Evolutionary conservation across 2,797 vertebrate species (phyloP).

Genomic region (Galago senegalensis): DNA sequence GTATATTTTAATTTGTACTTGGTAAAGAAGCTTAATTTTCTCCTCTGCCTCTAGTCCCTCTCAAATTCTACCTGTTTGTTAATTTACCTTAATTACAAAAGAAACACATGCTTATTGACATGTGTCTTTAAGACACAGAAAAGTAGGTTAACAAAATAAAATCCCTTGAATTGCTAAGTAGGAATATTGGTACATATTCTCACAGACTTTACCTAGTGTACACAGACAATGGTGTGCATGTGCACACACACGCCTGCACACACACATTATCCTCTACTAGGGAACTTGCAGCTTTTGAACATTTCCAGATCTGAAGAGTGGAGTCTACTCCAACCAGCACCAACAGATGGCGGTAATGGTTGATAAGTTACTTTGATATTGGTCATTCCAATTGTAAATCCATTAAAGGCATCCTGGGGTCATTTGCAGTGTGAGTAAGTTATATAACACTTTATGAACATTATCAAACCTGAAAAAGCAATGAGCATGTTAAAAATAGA

Average conservation of each 20-base stretch:
- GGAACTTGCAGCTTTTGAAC: background rate
- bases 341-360: slow-evolving; percentile 79
- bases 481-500: background rate
- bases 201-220: background rate
- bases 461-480: background rate
- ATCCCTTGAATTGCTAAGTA: background rate
- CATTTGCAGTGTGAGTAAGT: background rate
- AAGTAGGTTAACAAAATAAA: slow-evolving; percentile 50
- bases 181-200: background rate
- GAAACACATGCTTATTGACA: background rate
- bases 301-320: background rate
- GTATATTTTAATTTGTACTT: slow-evolving; percentile 28
- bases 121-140: background rate
- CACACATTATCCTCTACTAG: background rate
- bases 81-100: slow-evolving; percentile 55
- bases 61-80: slow-evolving; percentile 43
- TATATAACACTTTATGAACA: background rate
- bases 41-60: background rate
- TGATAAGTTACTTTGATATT: slow-evolving; percentile 56
- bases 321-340: slow-evolving; percentile 55
- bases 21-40: slow-evolving; percentile 36
- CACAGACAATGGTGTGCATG: background rate
- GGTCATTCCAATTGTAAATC: slow-evolving; percentile 36
- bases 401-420: slow-evolving; percentile 7
- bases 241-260: rapidly evolving